Evolutionary conservation across 2,113 vertebrate genomes (phyloP), one percentile per base, ranked within the genome.

Genomic region (Melanostigma gelatinosum): DNA sequence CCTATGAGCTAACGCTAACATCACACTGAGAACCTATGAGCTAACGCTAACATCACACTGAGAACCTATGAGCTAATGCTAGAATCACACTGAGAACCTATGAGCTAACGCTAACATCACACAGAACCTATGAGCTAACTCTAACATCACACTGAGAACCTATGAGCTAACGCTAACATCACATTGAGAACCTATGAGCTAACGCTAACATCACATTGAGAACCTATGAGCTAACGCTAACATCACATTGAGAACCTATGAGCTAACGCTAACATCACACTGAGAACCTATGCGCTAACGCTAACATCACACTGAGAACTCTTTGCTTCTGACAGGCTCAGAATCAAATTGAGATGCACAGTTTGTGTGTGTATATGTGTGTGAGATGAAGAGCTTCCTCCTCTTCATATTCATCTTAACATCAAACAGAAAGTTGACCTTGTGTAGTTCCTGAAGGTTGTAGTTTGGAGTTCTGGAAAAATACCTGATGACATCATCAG

Each of bases 401-500:
- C 22, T n/a, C 22, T 12, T 9, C 18, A 5, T 20, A 40, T 1
- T 65, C 48, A 16, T 72, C 60, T 8, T 72, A 48, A 1, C 13
- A 36, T 2, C 50, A 42, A 46, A 72, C 67, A 80, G 72, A 73
- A 85, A 68, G 78, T 68, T 32, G 38, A 15, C 65, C 46, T 34
- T 32, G 27, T 62, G 24, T 52, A 34, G 3, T 44, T 72, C 40
- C 18, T 71, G 48, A 50, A 36, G 22, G 79, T 64, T 24, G 46
- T 0, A 20, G 5, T 63, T 72, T 62, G 44, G 62, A 72, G 60
- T 62, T 79, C 68, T 44, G 57, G 68, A 60, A 76, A 68, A 79
- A 52, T 60, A 76, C 75, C 75, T 65, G 68, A 63, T 34, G 73
- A 58, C 64, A 64, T 80, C 76, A 63, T 62, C 48, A 65, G 52